Percentiles rank a stretch among this genome's conserved stretches.
Evolutionary conservation across 2,797 vertebrate species (phyloP).

Genomic region (Lacerta bilineata): DNA sequence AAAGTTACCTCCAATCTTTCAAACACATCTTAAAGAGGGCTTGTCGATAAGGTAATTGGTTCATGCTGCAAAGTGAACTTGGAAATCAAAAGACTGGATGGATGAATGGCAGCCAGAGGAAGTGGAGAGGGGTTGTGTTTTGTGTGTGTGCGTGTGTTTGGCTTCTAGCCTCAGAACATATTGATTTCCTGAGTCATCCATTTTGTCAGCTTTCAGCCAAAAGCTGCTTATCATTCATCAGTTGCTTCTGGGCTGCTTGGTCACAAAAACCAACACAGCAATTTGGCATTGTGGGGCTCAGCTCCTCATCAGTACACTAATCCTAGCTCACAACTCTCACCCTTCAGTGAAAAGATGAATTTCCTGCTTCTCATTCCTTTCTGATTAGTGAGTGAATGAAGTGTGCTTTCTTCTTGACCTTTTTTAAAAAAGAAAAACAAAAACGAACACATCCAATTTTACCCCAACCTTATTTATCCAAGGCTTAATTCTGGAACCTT

Average conservation of each 20-base stretch:
- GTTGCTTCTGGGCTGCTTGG: not conserved
- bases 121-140: too few relatives aligned
- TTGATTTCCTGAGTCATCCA: not conserved
- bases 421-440: not conserved
- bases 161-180: not conserved
- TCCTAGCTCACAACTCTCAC: not conserved
- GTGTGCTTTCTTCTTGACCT: not conserved
- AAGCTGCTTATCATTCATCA: not conserved
- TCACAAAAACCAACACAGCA: not conserved
- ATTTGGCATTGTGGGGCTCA: not conserved
- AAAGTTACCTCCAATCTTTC: conserved; percentile 4
- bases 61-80: not conserved
- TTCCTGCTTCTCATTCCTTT: not conserved
- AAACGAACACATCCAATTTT: not conserved
- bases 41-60: conserved; percentile 12
- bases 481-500: not conserved
- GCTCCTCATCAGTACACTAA: not conserved
- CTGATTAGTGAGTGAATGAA: not conserved
- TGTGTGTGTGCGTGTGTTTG: not conserved
- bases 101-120: not conserved
- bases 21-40: not conserved
- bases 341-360: not conserved
- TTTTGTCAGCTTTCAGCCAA: not conserved
- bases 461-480: not conserved
- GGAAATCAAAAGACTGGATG: conserved; percentile 2